These are phyloP conservation scores for Gambusia affinis DNA, from an alignment of 2,113 vertebrate genomes.

Conservation along the genomic window DNA sequence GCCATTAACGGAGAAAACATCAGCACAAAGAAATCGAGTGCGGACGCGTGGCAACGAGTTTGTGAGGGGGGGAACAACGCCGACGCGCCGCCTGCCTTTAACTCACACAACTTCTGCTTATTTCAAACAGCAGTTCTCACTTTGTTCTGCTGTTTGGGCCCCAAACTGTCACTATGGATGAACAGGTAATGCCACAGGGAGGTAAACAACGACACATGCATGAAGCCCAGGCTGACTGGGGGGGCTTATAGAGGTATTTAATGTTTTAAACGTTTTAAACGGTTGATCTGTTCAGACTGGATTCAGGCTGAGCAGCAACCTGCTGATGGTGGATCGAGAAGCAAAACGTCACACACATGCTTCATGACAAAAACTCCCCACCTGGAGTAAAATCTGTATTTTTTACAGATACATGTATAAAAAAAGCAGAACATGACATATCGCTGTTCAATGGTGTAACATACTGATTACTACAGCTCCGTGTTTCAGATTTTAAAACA, in stretches of 20 bases:
- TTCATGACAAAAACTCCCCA: too few species aligned
- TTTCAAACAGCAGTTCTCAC: conserved; percentile 56
- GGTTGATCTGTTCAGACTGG: neutral
- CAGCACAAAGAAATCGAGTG: conserved; percentile 45
- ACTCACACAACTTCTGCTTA: conserved; percentile 23
- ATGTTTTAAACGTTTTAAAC: neutral
- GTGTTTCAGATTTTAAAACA: neutral
- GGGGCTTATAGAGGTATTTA: conserved; percentile 72
- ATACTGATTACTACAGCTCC: neutral
- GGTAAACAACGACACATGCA: neutral
- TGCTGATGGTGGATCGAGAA: neutral
- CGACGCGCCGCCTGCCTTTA: conserved; percentile 34
- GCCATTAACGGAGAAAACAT: conserved; percentile 72
- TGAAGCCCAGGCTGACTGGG: conserved; percentile 57
- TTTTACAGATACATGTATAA: too few species aligned
- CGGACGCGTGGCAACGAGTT: neutral
- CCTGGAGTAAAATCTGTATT: too few species aligned
- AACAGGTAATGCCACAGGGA: conserved; percentile 31
- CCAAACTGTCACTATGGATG: conserved; percentile 12
- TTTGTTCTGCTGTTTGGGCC: conserved; percentile 35
- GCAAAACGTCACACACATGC: neutral
- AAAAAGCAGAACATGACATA: too few species aligned
- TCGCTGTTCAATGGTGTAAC: neutral
- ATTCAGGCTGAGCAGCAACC: neutral
- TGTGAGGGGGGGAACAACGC: conserved; percentile 37